These are phyloP conservation scores for Zosterops hypoxanthus DNA, from an alignment of 2,113 vertebrate genomes.

Conservation along the genomic window DNA sequence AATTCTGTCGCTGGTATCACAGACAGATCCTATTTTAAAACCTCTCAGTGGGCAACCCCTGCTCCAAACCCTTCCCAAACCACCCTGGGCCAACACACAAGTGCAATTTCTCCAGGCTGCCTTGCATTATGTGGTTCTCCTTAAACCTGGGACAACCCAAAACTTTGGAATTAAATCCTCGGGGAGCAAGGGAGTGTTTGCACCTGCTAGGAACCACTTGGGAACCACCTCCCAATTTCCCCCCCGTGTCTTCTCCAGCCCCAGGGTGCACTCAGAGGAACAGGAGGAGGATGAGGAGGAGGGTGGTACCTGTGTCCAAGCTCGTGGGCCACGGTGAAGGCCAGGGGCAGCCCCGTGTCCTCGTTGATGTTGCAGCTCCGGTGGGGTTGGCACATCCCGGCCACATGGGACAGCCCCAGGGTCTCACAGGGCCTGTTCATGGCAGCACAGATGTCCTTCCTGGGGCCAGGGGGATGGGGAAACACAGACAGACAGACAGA, in stretches of 20 bases:
- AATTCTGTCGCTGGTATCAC: not conserved
- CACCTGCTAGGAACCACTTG: not conserved
- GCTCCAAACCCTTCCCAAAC: not conserved
- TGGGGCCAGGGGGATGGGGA: not conserved
- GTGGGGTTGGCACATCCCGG: constrained; percentile 93
- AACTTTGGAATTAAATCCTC: not conserved
- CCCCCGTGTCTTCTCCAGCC: not conserved
- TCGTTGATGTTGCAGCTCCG: constrained; percentile 94
- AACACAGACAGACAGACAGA: constrained; percentile 6
- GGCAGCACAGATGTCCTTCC: constrained; percentile 95
- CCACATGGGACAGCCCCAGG: constrained; percentile 92
- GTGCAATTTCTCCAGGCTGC: not conserved
- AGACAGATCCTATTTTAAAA: not conserved
- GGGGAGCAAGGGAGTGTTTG: not conserved
- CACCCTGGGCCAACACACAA: not conserved
- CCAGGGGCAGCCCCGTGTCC: constrained; percentile 91
- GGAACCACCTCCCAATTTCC: not conserved
- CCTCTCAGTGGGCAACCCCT: not conserved
- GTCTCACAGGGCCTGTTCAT: constrained; percentile 94
- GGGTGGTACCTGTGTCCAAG: constrained; percentile 91
- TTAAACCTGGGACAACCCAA: not conserved
- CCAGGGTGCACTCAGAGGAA: not conserved
- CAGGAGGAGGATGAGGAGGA: not conserved
- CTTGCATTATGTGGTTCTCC: accelerated
- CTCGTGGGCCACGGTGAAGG: constrained; percentile 95